Percentiles rank a stretch among this genome's conserved stretches.
Conservation (phyloP, 2,113 vertebrate species). For the Erythrocercus mccallii region DNA sequence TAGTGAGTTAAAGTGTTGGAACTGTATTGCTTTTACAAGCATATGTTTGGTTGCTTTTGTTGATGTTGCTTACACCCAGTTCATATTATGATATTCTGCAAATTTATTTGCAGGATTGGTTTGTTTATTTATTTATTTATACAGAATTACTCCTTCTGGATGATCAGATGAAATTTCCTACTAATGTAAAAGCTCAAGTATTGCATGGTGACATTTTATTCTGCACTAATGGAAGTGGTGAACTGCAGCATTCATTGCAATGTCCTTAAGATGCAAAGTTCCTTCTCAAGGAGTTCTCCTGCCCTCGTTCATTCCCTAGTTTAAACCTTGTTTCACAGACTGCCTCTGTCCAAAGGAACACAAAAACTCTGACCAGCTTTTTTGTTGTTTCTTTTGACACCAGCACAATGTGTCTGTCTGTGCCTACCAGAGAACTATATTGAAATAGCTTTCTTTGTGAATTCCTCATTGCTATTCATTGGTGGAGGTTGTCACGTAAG, state of each 20-base stretch:
- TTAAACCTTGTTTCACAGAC: constrained; percentile 34
- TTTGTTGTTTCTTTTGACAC: constrained; percentile 49
- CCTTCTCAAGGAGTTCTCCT: constrained; percentile 7
- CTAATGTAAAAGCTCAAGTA: neutral
- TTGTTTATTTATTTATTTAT: neutral
- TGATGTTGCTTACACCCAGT: neutral
- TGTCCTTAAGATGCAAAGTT: neutral
- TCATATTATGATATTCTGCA: neutral
- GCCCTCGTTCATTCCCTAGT: neutral
- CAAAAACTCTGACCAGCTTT: neutral
- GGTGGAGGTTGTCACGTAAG: constrained; percentile 20
- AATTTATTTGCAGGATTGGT: neutral
- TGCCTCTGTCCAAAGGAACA: constrained; percentile 26
- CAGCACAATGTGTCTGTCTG: constrained; percentile 26
- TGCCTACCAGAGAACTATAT: constrained; percentile 15
- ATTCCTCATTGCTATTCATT: constrained; percentile 60
- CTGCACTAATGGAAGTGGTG: neutral
- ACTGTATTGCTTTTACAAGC: too few species aligned
- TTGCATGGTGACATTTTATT: neutral
- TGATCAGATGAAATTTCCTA: neutral
- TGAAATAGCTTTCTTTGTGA: constrained; percentile 51
- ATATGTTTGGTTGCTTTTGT: neutral
- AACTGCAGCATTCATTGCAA: neutral
- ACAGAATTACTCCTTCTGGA: neutral
- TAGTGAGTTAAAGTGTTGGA: neutral